Evolutionary conservation across 2,888 invertebrate species (phyloP), one percentile per base, ranked within the genome.

Genomic region (Eulithis prunata): DNA sequence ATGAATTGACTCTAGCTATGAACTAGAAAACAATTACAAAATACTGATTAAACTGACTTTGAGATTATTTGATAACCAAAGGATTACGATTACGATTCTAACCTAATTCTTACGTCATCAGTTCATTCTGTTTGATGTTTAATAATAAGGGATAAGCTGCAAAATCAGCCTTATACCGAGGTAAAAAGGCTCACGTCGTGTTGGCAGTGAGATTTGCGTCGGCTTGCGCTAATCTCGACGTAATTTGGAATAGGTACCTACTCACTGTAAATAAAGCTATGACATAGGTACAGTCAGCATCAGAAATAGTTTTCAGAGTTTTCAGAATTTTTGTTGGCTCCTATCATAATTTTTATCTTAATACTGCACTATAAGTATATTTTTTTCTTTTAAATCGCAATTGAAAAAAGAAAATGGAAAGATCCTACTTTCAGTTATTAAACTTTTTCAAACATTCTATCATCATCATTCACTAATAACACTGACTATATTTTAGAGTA

Each of bases 141-240:
- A 56, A 57, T 59, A 67, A 63, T 63, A 64, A 54, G 54, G 61
- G 64, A 60, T 68, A 36, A 64, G 51, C 41, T 12, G 55, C 47
- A 64, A 64, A 64, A 68, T 4, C 60, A 57, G 64, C 61, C 67
- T 64, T 68, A 64, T 64, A 38, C 57, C 61, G 32, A 46, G 54
- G 67, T 53, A 64, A 57, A 61, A 64, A 51, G 64, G 67, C 57
- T 68, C 54, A 68, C 49, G 64, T 45, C 67, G 38, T 68, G 61
- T 68, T 68, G 32, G 49, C 28, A 45, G 4, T 14, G 64, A 68
- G 67, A 68, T 68, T 64, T 61, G 45, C 54, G 67, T 64, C 67
- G 57, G 67, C 57, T 56, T 47, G 36, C 28, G 57, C 52, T 68
- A 64, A 68, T 68, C 67, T 57, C 46, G 12, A 57, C 54, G 51